These are phyloP conservation scores for Recurvirostra avosetta DNA, from an alignment of 2,113 vertebrate genomes.

Conservation along the genomic window DNA sequence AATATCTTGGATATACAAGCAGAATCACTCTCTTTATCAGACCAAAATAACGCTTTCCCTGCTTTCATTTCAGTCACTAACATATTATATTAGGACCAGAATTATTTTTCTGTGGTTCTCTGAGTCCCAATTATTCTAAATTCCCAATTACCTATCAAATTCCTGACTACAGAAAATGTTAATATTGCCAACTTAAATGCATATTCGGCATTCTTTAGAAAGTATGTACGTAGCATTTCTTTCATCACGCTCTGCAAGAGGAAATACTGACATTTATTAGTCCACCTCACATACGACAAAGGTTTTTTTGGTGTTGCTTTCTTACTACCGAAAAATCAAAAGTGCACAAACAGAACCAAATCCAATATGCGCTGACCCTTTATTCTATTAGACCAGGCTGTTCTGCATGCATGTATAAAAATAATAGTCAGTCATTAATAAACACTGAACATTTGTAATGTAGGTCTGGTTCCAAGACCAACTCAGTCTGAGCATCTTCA, in stretches of 20 bases:
- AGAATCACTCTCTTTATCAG: neutral
- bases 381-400: neutral
- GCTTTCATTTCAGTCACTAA: neutral
- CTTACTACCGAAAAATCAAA: neutral
- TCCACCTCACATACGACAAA: rapidly evolving
- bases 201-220: neutral
- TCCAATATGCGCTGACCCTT: neutral
- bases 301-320: neutral
- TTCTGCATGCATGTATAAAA: neutral
- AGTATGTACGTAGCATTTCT: rapidly evolving
- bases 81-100: neutral
- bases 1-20: neutral
- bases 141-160: neutral
- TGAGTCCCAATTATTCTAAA: neutral
- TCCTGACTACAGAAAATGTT: neutral
- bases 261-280: neutral
- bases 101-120: neutral
- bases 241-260: neutral
- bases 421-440: neutral
- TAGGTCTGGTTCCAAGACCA: constrained; percentile 31
- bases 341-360: neutral
- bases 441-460: neutral
- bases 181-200: neutral
- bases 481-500: constrained; percentile 2
- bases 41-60: neutral